Evolutionary conservation across 2,797 vertebrate genomes (phyloP).

Genomic region (Poecilia velifera): DNA sequence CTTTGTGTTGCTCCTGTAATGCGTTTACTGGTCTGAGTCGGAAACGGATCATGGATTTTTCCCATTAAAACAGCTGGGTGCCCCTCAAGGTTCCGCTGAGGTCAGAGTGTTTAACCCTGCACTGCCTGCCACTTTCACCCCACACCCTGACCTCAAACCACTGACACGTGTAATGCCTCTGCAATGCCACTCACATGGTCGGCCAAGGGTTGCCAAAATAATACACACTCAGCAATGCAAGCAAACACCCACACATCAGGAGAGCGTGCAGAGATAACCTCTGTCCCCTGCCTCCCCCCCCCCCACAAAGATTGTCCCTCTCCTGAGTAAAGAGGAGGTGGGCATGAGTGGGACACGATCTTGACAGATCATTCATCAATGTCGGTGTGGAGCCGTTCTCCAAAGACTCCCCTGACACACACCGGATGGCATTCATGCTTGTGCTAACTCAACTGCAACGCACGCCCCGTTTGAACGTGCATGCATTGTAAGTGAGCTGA

Average conservation of each 20-base stretch:
- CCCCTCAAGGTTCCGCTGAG: conserved; percentile 43
- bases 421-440: conserved; percentile 55
- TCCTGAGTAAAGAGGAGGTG: conserved; percentile 69
- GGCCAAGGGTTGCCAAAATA: conserved; percentile 47
- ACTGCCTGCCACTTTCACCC: conserved; percentile 60
- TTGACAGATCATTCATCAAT: conserved; percentile 83
- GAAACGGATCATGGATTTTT: conserved; percentile 64
- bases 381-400: conserved; percentile 66
- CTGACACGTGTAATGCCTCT: conserved; percentile 66
- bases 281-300: neutral
- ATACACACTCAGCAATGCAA: conserved; percentile 47
- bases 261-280: conserved; percentile 56
- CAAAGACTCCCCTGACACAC: conserved; percentile 63
- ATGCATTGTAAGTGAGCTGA: conserved; percentile 22
- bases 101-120: conserved; percentile 79
- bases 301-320: conserved; percentile 41
- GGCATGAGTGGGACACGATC: conserved; percentile 63
- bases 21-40: conserved; percentile 33
- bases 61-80: conserved; percentile 58
- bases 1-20: conserved; percentile 17
- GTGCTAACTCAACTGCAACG: conserved; percentile 49
- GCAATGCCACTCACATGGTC: conserved; percentile 39
- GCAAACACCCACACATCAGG: conserved; percentile 24
- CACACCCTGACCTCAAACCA: conserved; percentile 54
- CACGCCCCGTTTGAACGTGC: conserved; percentile 43